Conservation (phyloP, 2,113 vertebrate species). For the Pseudorhombus dupliciocellatus region DNA sequence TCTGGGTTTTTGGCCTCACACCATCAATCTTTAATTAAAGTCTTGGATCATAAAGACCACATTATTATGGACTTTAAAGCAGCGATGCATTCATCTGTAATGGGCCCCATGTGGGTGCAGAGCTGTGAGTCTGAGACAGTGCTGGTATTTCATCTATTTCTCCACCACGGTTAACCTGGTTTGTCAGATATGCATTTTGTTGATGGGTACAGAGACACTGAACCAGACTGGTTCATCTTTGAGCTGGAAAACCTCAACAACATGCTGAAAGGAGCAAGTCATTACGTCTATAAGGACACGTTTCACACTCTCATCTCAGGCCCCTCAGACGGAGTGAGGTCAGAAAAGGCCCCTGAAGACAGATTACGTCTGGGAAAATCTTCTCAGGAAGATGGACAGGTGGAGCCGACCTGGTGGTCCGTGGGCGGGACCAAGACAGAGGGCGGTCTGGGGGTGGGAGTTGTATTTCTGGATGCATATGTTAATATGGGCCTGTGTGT, state of each 20-base stretch:
- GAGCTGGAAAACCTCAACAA: no score
- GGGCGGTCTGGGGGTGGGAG: conserved; percentile 1
- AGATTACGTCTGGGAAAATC: conserved; percentile 45
- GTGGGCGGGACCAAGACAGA: not conserved
- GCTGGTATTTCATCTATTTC: no score
- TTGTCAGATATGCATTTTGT: no score
- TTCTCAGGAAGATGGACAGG: conserved; percentile 36
- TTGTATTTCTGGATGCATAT: conserved; percentile 16
- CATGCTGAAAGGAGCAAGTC: no score
- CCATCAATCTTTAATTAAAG: not conserved
- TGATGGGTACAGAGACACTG: no score
- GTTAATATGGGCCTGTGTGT: conserved; percentile 12
- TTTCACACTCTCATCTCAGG: not conserved
- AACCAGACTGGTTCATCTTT: no score
- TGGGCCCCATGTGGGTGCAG: not conserved
- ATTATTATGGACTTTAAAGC: not conserved
- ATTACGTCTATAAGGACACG: no score
- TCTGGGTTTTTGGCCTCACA: not conserved
- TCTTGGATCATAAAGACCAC: not conserved
- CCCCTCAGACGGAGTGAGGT: conserved; percentile 13
- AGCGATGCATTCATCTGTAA: not conserved
- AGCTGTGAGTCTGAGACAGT: no score
- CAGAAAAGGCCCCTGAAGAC: conserved; percentile 29
- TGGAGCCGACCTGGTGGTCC: conserved; percentile 56
- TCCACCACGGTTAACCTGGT: no score